Conservation (phyloP, 35 echinoderm and acorn worm genomes). For the Diadema setosum region DNA sequence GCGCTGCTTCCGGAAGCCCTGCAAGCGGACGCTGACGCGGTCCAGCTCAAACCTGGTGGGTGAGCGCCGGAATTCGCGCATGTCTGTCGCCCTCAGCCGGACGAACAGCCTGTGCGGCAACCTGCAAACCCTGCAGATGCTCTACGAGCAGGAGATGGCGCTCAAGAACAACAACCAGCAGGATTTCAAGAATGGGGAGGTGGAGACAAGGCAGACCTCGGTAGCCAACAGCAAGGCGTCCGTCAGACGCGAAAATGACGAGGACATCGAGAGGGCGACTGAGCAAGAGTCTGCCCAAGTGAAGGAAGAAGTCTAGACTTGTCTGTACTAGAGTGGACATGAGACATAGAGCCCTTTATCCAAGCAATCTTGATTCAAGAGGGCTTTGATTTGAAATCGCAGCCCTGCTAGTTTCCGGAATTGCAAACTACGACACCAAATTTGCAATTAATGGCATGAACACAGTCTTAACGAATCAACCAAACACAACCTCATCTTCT, state of each 20-base stretch:
- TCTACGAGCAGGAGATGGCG: slow-evolving; percentile 22
- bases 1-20: neutral
- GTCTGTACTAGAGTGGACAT: no score
- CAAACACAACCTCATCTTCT: no score
- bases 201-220: neutral
- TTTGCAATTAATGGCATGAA: no score
- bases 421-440: no score
- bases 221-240: neutral
- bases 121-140: slow-evolving; percentile 51
- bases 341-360: no score
- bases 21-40: neutral
- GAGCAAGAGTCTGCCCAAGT: neutral
- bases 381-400: no score
- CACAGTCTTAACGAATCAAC: no score
- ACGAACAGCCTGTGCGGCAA: slow-evolving; percentile 90
- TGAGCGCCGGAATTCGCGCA: slow-evolving; percentile 54
- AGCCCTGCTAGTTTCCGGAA: no score
- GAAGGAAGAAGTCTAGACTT: neutral
- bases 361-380: no score
- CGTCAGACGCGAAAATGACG: neutral
- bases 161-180: neutral
- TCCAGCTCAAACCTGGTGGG: neutral
- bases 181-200: neutral
- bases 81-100: slow-evolving; percentile 78
- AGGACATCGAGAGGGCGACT: neutral